Base-by-base conservation (phyloP, 2,888 invertebrate species). In the Smittia aterrima region DNA sequence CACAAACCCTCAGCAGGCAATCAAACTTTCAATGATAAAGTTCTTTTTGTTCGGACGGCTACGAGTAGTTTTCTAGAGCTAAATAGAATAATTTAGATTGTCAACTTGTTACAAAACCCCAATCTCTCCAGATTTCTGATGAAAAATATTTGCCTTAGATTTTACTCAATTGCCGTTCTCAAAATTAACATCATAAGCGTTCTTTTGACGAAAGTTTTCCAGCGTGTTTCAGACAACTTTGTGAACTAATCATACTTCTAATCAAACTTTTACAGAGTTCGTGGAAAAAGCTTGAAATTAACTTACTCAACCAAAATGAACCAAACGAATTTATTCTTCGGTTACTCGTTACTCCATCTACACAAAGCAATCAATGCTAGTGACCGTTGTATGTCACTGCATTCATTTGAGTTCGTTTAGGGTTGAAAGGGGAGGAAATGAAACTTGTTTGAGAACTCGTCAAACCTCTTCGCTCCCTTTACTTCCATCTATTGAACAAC, bases 51-150 rank as follows among this genome's bases (percentile, higher is more conserved):
- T 64, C 64, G 11, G 27, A 25, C 20, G n/a, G 27, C 27, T 64
- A 24, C 24, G 64, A 13, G 11, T 27, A 27, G 27, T 24, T 64
- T 58, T 64, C 7, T 13, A 64, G 20, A 13, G 32, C n/a, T 58
- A 70, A 70, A 70, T 70, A 53, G 70, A 70, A 70, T 70, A 70
- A 70, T 70, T 70, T 70, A 70, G 70, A 70, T 70, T 70, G 70
- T 70, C 70, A 70, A 70, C 70, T 70, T 70, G 70, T 53, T 70
- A 64, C 64, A 64, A 64, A 47, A 64, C 64, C 64, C 64, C 64
- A 64, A 64, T 64, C 64, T 58, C 58, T 27, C 27, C 64, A 64
- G 64, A 64, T 64, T 64, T 64, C n/a, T 58, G n/a, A 6, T 18
- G 58, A 7, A 58, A 58, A 58, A 20, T 7, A 18, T 58, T 58